A percentile compares a stretch with the other conserved stretches of the same genome.
These are phyloP conservation scores for Elysia crispata DNA, from an alignment of 2,888 invertebrate genomes.

Conservation along the genomic window DNA sequence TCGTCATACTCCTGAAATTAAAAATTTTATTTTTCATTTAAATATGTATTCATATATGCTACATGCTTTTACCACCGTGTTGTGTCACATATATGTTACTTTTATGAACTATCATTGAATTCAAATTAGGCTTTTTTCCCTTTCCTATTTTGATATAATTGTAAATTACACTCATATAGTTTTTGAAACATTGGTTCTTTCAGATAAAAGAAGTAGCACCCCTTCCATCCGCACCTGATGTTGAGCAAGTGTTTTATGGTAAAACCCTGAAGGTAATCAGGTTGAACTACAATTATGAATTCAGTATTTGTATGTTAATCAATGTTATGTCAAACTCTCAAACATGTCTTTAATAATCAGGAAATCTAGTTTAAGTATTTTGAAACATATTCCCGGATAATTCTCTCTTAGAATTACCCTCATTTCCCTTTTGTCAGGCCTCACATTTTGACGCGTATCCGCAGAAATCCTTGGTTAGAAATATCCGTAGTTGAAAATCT, in stretches of 20 bases:
- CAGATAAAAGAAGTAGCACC: constrained; percentile 89
- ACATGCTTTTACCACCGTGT: not conserved
- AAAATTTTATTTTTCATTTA: not conserved
- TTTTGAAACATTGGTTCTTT: constrained; percentile 51
- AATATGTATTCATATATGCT: not conserved
- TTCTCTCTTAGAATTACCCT: no score
- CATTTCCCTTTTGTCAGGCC: no score
- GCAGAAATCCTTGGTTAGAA: no score
- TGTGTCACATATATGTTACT: no score
- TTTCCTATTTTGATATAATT: not conserved
- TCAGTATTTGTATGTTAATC: not conserved
- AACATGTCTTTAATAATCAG: not conserved
- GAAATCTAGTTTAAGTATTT: no score
- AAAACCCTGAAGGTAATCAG: constrained; percentile 84
- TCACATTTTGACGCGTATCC: no score
- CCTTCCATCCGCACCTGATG: constrained; percentile 78
- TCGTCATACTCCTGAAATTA: not conserved
- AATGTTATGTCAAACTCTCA: not conserved
- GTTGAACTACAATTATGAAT: not conserved
- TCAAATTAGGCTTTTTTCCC: no score
- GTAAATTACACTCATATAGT: not conserved
- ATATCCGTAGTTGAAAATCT: no score
- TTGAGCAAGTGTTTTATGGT: constrained; percentile 87
- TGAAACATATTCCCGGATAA: no score
- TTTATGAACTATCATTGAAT: no score